A percentile compares a stretch with the other conserved stretches of the same genome.
These are phyloP conservation scores for Cydia fagiglandana DNA, from an alignment of 1,140 invertebrate genomes.

Conservation along the genomic window DNA sequence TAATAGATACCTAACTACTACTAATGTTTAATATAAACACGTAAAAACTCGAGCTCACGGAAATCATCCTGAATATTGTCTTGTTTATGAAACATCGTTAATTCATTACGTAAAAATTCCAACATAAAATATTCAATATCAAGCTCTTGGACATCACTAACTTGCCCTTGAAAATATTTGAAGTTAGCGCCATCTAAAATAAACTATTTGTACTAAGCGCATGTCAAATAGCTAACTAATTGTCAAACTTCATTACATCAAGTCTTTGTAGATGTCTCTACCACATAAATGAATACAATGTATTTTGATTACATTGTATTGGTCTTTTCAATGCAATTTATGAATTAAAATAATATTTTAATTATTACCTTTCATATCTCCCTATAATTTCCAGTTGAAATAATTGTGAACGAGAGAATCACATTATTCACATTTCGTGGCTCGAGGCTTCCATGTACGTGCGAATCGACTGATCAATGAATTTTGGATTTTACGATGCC, in stretches of 20 bases:
- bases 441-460: not conserved
- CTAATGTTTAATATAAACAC: too few relatives aligned
- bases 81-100: too few relatives aligned
- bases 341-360: not conserved
- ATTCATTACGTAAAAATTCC: not conserved
- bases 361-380: not conserved
- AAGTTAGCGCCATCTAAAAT: conserved; percentile 42
- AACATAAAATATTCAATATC: conserved; percentile 6
- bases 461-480: not conserved
- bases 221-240: not conserved
- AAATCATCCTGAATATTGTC: too few relatives aligned
- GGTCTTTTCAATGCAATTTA: too few relatives aligned
- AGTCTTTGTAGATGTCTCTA: conserved; percentile 22
- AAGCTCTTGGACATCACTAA: conserved; percentile 35
- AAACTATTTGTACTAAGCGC: conserved; percentile 42
- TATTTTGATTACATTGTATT: too few relatives aligned
- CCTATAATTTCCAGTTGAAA: not conserved
- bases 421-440: not conserved
- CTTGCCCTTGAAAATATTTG: conserved; percentile 30
- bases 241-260: conserved; percentile 10
- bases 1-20: too few relatives aligned
- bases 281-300: not conserved
- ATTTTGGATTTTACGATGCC: not conserved
- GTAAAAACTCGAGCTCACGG: too few relatives aligned
- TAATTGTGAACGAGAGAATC: not conserved